Conservation (phyloP, 2,797 vertebrate genomes). For the Epinephelus coioides region DNA sequence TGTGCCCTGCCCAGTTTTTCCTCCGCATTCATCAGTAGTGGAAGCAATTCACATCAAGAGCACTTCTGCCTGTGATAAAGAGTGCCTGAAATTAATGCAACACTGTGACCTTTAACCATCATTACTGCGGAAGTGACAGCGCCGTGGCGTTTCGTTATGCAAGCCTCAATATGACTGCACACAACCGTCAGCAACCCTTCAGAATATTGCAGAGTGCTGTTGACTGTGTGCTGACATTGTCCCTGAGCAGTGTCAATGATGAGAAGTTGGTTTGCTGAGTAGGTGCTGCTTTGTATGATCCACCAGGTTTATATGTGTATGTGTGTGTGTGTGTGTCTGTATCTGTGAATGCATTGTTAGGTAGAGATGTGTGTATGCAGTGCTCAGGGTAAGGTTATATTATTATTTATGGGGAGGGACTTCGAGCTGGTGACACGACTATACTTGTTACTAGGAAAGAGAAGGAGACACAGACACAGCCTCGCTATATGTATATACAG, state of each 20-base stretch:
- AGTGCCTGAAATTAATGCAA: conserved; percentile 69
- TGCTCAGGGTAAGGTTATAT: conserved; percentile 26
- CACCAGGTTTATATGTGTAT: conserved; percentile 17
- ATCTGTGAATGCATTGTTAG: conserved; percentile 11
- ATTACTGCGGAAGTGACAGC: conserved; percentile 60
- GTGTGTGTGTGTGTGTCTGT: conserved; percentile 8
- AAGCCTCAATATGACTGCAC: conserved; percentile 31
- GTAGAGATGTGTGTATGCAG: not conserved
- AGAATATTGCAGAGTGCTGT: conserved; percentile 46
- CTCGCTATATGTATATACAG: conserved; percentile 6
- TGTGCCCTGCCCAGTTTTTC: conserved; percentile 4
- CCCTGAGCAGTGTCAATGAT: conserved; percentile 50
- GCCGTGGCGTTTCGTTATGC: conserved; percentile 38
- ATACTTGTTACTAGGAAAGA: conserved; percentile 28
- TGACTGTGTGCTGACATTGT: conserved; percentile 54
- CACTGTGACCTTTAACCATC: conserved; percentile 67
- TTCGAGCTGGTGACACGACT: conserved; percentile 7
- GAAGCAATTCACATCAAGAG: conserved; percentile 54
- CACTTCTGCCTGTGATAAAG: conserved; percentile 40
- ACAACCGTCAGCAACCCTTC: conserved; percentile 40
- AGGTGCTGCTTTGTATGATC: conserved; percentile 45
- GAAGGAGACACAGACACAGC: conserved; percentile 5
- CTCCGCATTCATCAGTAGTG: conserved; percentile 18
- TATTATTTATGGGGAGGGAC: conserved; percentile 67
- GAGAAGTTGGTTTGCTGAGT: conserved; percentile 32